These are phyloP conservation scores for Triplophysa yarkandensis DNA, from an alignment of 2,797 vertebrate genomes.

Conservation along the genomic window DNA sequence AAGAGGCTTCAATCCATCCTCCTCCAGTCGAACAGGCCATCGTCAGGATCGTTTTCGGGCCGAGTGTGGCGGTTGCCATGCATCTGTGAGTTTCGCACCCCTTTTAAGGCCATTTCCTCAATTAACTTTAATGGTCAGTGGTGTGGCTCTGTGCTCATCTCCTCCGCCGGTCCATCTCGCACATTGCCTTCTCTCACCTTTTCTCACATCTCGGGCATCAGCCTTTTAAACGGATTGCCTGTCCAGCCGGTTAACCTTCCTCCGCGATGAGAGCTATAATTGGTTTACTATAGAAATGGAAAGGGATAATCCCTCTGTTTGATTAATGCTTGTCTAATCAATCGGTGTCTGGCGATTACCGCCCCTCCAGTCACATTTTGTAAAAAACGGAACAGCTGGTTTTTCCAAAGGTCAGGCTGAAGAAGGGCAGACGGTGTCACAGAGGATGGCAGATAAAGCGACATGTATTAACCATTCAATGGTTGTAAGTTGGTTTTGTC, in stretches of 20 bases:
- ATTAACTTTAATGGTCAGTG: slow-evolving; percentile 80
- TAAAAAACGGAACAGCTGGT: slow-evolving; percentile 92
- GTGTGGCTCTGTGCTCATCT: slow-evolving; percentile 74
- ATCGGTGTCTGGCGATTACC: slow-evolving; percentile 88
- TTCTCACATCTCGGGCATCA: slow-evolving; percentile 69
- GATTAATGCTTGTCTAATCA: slow-evolving; percentile 98
- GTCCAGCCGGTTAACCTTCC: slow-evolving; percentile 78
- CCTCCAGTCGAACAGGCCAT: slow-evolving; percentile 59
- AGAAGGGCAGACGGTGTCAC: slow-evolving; percentile 82
- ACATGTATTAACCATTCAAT: slow-evolving; percentile 68
- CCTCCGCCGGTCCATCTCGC: slow-evolving; percentile 53
- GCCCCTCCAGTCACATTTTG: slow-evolving; percentile 86
- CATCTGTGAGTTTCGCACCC: slow-evolving; percentile 65
- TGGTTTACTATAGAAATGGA: slow-evolving; percentile 82
- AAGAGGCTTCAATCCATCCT: slow-evolving; percentile 61
- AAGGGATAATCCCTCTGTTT: slow-evolving; percentile 90
- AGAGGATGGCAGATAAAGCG: slow-evolving; percentile 84
- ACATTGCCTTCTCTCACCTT: slow-evolving; percentile 59
- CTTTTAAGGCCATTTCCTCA: slow-evolving; percentile 71
- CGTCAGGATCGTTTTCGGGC: slow-evolving; percentile 53
- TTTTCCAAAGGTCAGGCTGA: slow-evolving; percentile 90
- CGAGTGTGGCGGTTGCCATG: slow-evolving; percentile 46
- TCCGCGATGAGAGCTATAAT: slow-evolving; percentile 81
- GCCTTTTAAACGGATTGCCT: slow-evolving; percentile 78
- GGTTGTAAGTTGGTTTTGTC: slow-evolving; percentile 22